These are phyloP conservation scores for Atopsyche davidsoni DNA, from an alignment of 1,140 invertebrate genomes.

Conservation along the genomic window DNA sequence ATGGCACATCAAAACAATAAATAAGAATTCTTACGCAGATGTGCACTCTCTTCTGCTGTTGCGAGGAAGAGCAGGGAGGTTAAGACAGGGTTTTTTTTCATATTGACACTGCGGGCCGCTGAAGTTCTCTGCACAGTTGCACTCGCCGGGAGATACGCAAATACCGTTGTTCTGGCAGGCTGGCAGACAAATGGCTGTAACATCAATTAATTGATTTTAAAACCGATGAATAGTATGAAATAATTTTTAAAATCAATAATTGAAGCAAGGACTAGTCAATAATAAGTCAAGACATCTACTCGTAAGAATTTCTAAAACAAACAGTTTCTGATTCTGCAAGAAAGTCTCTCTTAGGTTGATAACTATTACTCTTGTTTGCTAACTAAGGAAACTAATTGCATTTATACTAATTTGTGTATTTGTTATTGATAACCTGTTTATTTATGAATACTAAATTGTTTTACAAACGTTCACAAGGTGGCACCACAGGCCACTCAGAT, in stretches of 20 bases:
- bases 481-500: conserved; percentile 45
- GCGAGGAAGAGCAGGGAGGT: conserved; percentile 55
- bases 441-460: background rate
- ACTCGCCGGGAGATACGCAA: conserved; percentile 63
- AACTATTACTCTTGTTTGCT: no score
- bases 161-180: conserved; percentile 73
- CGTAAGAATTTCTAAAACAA: no score
- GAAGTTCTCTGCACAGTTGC: conserved; percentile 65
- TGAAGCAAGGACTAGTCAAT: no score
- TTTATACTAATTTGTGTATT: no score
- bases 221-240: no score
- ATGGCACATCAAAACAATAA: background rate
- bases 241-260: no score
- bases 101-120: conserved; percentile 70
- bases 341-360: no score
- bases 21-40: conserved; percentile 51
- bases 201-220: conserved; percentile 5
- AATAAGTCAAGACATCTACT: no score
- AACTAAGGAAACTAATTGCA: no score
- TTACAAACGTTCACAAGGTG: conserved; percentile 57
- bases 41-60: conserved; percentile 61
- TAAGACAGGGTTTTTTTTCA: conserved; percentile 62
- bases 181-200: conserved; percentile 64
- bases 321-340: no score
- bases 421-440: background rate